A percentile compares a stretch with the other conserved stretches of the same genome.
phyloP scores from a whole-genome alignment of 2,888 invertebrate genomes.

The Hipparchia sbordonii region DNA sequence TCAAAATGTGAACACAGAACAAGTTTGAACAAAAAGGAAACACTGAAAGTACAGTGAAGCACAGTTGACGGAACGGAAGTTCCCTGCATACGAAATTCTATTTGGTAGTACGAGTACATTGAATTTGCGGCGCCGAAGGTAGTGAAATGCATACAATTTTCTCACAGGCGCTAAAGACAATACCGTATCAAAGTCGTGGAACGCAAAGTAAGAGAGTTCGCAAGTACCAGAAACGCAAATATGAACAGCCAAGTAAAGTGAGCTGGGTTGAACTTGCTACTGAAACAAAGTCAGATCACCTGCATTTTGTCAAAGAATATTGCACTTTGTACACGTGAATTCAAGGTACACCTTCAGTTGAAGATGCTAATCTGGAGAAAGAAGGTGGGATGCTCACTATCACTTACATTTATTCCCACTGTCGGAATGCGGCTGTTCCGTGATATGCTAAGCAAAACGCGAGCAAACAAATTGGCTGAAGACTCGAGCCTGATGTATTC shows the following conservation, averaged over 20 bases:
- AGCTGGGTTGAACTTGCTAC: constrained; percentile 47
- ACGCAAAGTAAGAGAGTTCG: constrained; percentile 74
- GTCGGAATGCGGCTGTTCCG: constrained; percentile 70
- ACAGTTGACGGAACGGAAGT: constrained; percentile 33
- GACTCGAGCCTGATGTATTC: constrained; percentile 39
- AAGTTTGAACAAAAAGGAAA: constrained; percentile 11
- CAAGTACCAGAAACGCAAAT: constrained; percentile 75
- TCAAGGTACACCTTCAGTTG: constrained; percentile 19
- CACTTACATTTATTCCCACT: constrained; percentile 65
- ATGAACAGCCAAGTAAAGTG: constrained; percentile 65
- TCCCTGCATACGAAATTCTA: constrained; percentile 37
- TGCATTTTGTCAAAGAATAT: constrained; percentile 3
- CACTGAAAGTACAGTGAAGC: constrained; percentile 20
- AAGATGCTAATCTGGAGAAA: constrained; percentile 41
- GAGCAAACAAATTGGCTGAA: constrained; percentile 72
- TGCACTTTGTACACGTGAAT: not conserved
- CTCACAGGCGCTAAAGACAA: constrained; percentile 71
- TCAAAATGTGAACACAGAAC: constrained; percentile 4
- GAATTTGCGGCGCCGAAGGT: constrained; percentile 40
- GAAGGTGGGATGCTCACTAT: constrained; percentile 55
- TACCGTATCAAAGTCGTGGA: constrained; percentile 68
- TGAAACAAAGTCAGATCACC: constrained; percentile 43
- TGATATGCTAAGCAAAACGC: constrained; percentile 78
- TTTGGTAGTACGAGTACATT: constrained; percentile 29
- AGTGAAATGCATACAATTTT: constrained; percentile 62